Conservation (phyloP, 2,888 invertebrate species). For the Sylvicola fuscatus region DNA sequence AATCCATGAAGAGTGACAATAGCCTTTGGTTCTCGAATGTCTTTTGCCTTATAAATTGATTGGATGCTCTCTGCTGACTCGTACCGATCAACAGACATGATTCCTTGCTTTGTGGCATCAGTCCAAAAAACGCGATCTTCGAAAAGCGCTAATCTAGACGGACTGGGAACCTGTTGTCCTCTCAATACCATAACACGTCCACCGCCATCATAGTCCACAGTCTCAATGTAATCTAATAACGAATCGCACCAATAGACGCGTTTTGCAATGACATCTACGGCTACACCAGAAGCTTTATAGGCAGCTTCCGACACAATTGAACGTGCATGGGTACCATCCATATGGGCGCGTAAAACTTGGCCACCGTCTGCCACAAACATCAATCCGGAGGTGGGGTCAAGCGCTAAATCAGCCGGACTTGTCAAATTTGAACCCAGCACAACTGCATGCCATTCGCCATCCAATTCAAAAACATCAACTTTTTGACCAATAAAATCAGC, state of each 20-base stretch:
- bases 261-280: conserved; percentile 75
- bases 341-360: conserved; percentile 68
- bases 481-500: conserved; percentile 84
- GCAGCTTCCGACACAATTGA: conserved; percentile 82
- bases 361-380: conserved; percentile 77
- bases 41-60: conserved; percentile 58
- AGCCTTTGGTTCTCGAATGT: conserved; percentile 63
- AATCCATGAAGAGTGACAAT: conserved; percentile 63
- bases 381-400: conserved; percentile 78
- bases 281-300: conserved; percentile 80
- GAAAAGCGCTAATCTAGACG: conserved; percentile 62
- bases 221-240: conserved; percentile 84
- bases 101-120: conserved; percentile 73
- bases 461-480: conserved; percentile 82
- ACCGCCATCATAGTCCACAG: conserved; percentile 80
- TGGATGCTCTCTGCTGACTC: conserved; percentile 60
- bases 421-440: conserved; percentile 81
- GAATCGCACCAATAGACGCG: conserved; percentile 95
- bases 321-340: conserved; percentile 76
- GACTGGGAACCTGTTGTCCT: conserved; percentile 70
- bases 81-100: conserved; percentile 72
- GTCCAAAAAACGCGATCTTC: conserved; percentile 83
- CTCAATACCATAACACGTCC: conserved; percentile 59
- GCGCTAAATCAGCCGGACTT: conserved; percentile 72
- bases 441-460: conserved; percentile 72